Evolutionary conservation across 2,888 invertebrate species (phyloP).

Genomic region (Electrophaes corylata): DNA sequence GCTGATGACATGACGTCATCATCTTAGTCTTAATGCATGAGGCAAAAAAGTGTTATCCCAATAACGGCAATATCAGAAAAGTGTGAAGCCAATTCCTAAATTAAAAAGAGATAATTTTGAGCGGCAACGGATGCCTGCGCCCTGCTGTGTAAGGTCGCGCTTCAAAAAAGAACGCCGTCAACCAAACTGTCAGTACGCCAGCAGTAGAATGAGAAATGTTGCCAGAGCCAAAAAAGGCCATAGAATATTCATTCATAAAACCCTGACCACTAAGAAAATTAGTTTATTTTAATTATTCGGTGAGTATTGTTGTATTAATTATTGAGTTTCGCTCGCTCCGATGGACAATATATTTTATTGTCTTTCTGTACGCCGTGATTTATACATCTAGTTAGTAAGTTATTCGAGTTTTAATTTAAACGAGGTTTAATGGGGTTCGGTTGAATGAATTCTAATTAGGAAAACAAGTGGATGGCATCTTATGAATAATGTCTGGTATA

Average conservation of each 20-base stretch:
- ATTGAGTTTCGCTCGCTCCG: conserved; percentile 61
- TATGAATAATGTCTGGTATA: conserved; percentile 81
- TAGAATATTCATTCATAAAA: conserved; percentile 78
- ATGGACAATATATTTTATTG: conserved; percentile 83
- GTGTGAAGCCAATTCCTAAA: conserved; percentile 67
- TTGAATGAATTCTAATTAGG: conserved; percentile 83
- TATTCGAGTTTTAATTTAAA: conserved; percentile 83
- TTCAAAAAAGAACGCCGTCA: conserved; percentile 76
- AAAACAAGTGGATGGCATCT: conserved; percentile 72
- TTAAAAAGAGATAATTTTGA: conserved; percentile 77
- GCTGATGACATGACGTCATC: too few relatives aligned
- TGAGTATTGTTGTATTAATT: conserved; percentile 82
- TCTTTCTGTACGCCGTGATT: conserved; percentile 76
- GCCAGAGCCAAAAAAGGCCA: conserved; percentile 64
- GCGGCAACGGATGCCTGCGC: conserved; percentile 74
- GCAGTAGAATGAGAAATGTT: conserved; percentile 79
- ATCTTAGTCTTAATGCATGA: too few relatives aligned
- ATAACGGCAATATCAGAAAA: conserved; percentile 45
- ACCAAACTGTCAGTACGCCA: conserved; percentile 74
- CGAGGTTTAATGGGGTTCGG: conserved; percentile 80
- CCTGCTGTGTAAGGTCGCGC: conserved; percentile 75
- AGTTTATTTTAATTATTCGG: conserved; percentile 83
- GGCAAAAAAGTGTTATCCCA: conserved; percentile 44
- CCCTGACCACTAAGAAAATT: conserved; percentile 71
- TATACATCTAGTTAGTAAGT: conserved; percentile 84